Evolutionary conservation across 1,140 invertebrate species (phyloP), one percentile per base, ranked within the genome.

Genomic region (Dufourea novaeangliae): DNA sequence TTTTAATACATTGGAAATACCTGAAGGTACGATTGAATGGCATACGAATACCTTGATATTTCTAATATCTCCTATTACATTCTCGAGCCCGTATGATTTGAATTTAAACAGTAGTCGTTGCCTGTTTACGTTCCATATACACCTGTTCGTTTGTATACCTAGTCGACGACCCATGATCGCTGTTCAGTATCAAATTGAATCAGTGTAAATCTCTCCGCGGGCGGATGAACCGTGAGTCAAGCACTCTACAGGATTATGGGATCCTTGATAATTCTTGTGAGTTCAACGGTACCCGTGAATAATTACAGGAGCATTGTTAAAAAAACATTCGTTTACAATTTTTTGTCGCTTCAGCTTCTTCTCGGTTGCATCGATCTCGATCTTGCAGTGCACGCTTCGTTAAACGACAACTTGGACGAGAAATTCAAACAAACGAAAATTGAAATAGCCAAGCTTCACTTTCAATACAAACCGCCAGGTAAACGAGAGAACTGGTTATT

Each of bases 361-460:
- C 20, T 59, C 20, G 22, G 54, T 14, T 46, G 17, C 27, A 4
- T 39, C 25, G 7, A 5, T 57, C 32, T 64, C 2, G 20, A 59
- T 14, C 12, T 72, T 32, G 20, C 11, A 17, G 22, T n/a, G 5
- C 22, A 57, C 6, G 27, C 39, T 11, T 62, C 57, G 20, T 22
- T 63, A 11, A 39, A 57, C 20, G 61, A 80, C 39, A n/a, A 64
- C 50, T 66, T 80, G 6, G 12, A 74, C 7, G 82, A 85, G 25
- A 73, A 78, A n/a, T 37, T 85, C 6, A 66, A n/a, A 7, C 67
- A 85, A 17, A 68, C 82, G 3, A 84, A 78, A 14, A 61, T 62
- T 32, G 75, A 85, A 59, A 59, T 85, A 14, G 83, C 75, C 3
- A 84, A 84, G 12, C 75, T 76, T 6, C 25, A 84, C 22, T 69